phyloP scores from a whole-genome alignment of 2,888 invertebrate species.

The Abscondita cerata region DNA sequence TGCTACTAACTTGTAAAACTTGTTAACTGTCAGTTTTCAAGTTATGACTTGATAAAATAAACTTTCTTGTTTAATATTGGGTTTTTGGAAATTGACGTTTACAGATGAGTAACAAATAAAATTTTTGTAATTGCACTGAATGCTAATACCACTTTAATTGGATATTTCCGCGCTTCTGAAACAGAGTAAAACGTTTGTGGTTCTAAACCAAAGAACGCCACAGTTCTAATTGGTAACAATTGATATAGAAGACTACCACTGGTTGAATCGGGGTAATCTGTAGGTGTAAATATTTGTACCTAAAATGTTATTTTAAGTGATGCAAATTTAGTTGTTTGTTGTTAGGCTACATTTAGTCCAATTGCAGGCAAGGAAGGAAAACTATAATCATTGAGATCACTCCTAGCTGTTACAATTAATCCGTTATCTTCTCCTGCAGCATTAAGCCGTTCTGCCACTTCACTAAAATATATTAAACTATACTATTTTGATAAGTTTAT shows the following conservation, averaged over 20 bases:
- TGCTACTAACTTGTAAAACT: too few species aligned
- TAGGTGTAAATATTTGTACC: slow-evolving; percentile 23
- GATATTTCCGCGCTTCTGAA: slow-evolving; percentile 14
- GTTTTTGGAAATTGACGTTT: too few species aligned
- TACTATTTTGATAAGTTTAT: too few species aligned
- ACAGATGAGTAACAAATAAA: too few species aligned
- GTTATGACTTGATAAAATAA: too few species aligned
- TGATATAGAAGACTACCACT: slow-evolving; percentile 17
- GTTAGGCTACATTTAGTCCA: slow-evolving; percentile 19
- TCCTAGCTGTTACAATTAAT: slow-evolving; percentile 1
- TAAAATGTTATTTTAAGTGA: neutral
- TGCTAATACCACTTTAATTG: slow-evolving; percentile 5
- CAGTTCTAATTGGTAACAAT: slow-evolving; percentile 1
- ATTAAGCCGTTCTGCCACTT: neutral
- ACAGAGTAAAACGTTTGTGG: slow-evolving; percentile 8
- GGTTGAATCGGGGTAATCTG: slow-evolving; percentile 15
- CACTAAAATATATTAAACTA: too few species aligned
- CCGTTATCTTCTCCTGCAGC: slow-evolving; percentile 1
- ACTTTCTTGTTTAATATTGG: too few species aligned
- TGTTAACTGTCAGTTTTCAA: too few species aligned
- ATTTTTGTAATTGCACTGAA: too few species aligned
- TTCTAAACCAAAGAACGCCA: slow-evolving; percentile 14
- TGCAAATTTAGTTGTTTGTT: neutral
- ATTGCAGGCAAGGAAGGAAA: slow-evolving; percentile 11
- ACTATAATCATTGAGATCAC: slow-evolving; percentile 21